Evolutionary conservation across 2,888 invertebrate genomes (phyloP).

Genomic region (Rosalia funebris): DNA sequence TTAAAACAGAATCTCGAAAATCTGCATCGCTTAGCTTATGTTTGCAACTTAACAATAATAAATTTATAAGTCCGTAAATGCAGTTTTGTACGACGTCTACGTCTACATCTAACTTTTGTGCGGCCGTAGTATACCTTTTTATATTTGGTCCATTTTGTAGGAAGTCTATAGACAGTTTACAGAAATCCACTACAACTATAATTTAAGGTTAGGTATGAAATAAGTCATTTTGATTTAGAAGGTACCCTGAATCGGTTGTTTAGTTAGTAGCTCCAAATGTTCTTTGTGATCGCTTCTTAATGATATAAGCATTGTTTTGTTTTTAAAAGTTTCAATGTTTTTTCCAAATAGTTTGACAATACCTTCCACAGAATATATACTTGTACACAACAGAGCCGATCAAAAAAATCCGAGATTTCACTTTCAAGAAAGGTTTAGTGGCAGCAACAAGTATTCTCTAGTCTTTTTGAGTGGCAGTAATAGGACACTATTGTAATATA

Average conservation of each 20-base stretch:
- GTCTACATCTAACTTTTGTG: conserved; percentile 71
- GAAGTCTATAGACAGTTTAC: conserved; percentile 75
- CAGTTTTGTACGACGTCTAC: conserved; percentile 70
- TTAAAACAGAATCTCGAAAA: conserved; percentile 64
- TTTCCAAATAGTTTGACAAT: too few species aligned
- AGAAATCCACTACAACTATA: conserved; percentile 75
- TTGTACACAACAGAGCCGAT: too few species aligned
- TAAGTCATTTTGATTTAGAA: conserved; percentile 6
- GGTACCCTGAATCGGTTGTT: conserved; percentile 67
- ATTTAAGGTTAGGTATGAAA: conserved; percentile 20
- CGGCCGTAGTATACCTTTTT: conserved; percentile 71
- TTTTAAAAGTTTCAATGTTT: too few species aligned
- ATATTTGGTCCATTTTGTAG: conserved; percentile 73
- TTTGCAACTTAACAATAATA: conserved; percentile 77
- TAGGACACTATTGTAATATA: too few species aligned
- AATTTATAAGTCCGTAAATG: conserved; percentile 78
- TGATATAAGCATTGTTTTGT: conserved; percentile 61
- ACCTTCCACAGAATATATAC: too few species aligned
- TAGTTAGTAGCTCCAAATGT: conserved; percentile 67
- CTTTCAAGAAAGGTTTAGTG: too few species aligned
- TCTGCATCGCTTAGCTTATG: conserved; percentile 70
- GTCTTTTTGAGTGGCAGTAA: too few species aligned
- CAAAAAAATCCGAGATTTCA: too few species aligned
- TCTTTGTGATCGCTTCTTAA: conserved; percentile 69
- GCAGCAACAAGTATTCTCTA: too few species aligned